Conservation (phyloP, 2,797 vertebrate genomes). For the Eulemur rubriventer region DNA sequence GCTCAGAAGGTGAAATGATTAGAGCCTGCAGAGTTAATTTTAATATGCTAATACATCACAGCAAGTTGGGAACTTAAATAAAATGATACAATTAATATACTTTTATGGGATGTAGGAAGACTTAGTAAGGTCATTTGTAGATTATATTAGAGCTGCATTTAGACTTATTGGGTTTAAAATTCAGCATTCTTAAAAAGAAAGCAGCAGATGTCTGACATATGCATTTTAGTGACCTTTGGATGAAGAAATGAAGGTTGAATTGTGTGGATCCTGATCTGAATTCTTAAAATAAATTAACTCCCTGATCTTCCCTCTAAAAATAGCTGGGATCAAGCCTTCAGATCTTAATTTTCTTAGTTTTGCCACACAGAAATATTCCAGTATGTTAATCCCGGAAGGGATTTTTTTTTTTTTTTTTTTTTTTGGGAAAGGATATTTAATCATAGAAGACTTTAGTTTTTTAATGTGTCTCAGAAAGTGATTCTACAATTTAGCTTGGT, state of each 20-base stretch:
- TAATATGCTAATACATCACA: constrained; percentile 85
- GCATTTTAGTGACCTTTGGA: constrained; percentile 74
- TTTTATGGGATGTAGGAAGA: constrained; percentile 81
- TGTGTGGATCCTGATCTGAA: constrained; percentile 38
- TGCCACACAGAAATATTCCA: constrained; percentile 34
- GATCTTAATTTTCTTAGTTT: constrained; percentile 1
- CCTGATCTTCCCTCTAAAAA: constrained; percentile 25
- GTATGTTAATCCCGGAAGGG: constrained; percentile 36
- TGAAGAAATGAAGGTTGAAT: constrained; percentile 44
- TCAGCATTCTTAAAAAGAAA: constrained; percentile 72
- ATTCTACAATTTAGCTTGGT: constrained; percentile 47
- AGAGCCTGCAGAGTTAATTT: constrained; percentile 86
- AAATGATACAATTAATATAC: constrained; percentile 85
- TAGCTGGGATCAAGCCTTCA: background rate
- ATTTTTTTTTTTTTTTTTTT: constrained; percentile 46
- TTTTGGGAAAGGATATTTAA: constrained; percentile 47
- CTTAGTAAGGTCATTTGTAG: constrained; percentile 83
- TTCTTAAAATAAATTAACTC: constrained; percentile 55
- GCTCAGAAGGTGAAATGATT: constrained; percentile 85
- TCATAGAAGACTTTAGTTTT: constrained; percentile 39
- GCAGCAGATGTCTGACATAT: constrained; percentile 53
- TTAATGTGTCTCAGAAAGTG: constrained; percentile 37
- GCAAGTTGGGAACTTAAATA: constrained; percentile 85
- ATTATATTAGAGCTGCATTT: constrained; percentile 74
- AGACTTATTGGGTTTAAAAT: constrained; percentile 72